Percentiles rank a stretch among this genome's conserved stretches.
These are phyloP conservation scores for Oreohelix idahoensis DNA, from an alignment of 1,140 invertebrate species.

Conservation along the genomic window DNA sequence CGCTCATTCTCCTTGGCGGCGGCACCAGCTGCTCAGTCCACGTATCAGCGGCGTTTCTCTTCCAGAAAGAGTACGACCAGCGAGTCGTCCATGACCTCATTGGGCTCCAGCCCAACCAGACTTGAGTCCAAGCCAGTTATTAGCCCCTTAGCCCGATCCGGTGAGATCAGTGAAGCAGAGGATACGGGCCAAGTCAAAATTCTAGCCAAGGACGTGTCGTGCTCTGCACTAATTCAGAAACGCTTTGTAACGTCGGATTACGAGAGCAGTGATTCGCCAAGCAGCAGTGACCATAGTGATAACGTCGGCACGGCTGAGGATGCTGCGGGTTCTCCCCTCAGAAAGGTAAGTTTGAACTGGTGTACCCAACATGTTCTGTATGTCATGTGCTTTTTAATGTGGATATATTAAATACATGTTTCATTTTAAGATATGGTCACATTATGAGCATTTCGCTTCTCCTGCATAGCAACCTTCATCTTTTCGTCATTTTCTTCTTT, in stretches of 20 bases:
- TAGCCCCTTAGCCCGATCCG: constrained; percentile 22
- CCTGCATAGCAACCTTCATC: too few species aligned
- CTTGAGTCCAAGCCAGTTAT: constrained; percentile 50
- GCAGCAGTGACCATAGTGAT: constrained; percentile 72
- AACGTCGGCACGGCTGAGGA: constrained; percentile 59
- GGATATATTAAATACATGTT: too few species aligned
- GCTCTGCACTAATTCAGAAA: constrained; percentile 19
- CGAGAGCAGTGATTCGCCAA: constrained; percentile 74
- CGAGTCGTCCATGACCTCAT: background rate
- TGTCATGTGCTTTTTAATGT: too few species aligned
- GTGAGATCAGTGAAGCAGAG: background rate
- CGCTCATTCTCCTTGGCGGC: constrained; percentile 66
- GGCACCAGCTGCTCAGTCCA: constrained; percentile 47
- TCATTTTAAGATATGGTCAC: too few species aligned
- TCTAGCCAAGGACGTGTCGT: constrained; percentile 13
- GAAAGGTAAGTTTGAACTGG: constrained; percentile 55
- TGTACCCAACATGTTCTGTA: too few species aligned
- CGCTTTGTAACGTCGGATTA: constrained; percentile 73
- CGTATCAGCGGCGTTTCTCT: constrained; percentile 48
- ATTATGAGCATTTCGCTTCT: too few species aligned
- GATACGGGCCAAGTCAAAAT: background rate
- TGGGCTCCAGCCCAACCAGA: constrained; percentile 19
- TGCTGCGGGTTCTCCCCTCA: constrained; percentile 46
- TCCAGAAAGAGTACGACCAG: constrained; percentile 46
- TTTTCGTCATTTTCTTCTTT: too few species aligned